Evolutionary conservation across 1,140 invertebrate species (phyloP).

Genomic region (Camponotus floridanus): DNA sequence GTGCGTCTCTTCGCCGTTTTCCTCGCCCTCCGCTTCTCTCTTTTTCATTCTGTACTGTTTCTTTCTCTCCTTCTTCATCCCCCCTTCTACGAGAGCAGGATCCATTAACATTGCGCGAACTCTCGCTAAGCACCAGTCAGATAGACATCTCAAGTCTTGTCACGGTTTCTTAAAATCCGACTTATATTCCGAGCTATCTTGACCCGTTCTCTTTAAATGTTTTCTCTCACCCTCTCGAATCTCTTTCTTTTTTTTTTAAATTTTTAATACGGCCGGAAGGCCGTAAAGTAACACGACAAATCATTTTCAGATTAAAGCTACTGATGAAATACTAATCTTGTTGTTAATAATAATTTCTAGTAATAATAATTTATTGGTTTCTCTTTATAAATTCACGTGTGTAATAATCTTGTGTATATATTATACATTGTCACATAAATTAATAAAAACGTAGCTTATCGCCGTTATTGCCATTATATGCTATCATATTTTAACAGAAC

Average conservation of each 20-base stretch:
- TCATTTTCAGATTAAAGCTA: background rate
- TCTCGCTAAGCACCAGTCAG: slow-evolving; percentile 82
- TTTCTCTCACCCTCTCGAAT: slow-evolving; percentile 10
- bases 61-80: background rate
- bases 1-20: slow-evolving; percentile 66
- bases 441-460: background rate
- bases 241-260: background rate
- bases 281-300: slow-evolving; percentile 3
- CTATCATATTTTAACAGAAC: background rate
- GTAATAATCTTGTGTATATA: background rate
- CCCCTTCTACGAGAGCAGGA: slow-evolving; percentile 49
- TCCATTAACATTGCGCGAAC: slow-evolving; percentile 82
- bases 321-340: background rate
- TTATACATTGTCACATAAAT: background rate
- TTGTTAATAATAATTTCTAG: background rate
- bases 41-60: background rate
- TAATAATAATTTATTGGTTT: background rate
- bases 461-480: background rate
- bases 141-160: slow-evolving; percentile 85
- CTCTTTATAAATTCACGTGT: background rate
- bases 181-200: slow-evolving; percentile 52
- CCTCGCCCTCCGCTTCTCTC: slow-evolving; percentile 64
- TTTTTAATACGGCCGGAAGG: background rate
- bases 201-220: slow-evolving; percentile 37
- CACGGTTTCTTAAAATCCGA: slow-evolving; percentile 84